Base-by-base conservation (phyloP, 2,113 vertebrate species). In the Erpornis zantholeuca region DNA sequence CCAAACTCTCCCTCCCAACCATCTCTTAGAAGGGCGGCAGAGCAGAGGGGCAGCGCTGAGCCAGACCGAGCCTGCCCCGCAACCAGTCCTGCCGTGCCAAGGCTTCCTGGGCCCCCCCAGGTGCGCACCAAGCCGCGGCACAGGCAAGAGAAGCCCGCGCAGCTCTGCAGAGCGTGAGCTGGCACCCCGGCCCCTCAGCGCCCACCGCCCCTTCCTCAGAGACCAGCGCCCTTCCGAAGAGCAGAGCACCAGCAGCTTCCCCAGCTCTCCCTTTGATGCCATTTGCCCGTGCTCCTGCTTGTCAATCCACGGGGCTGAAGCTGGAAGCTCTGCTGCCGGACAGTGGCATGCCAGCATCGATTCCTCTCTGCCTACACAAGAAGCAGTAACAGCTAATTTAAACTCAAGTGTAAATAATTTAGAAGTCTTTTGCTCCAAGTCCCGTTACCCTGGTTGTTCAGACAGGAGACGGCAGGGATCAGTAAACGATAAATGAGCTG, bases 1-100 rank as follows among this genome's bases (percentile, higher is more conserved):
- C n/a, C 49, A 4, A 24, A 27, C 1, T 0, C 10, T 29, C n/a
- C 61, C 45, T 85, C 61, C 15, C 47, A 28, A 5, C 14, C 3
- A 1, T 5, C 15, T 33, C 52, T 13, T 0, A 3, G 21, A 20
- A 3, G 7, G 3, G 59, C 38, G 0, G 17, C 28, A 1, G 49
- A 18, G 40, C 17, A 10, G 42, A 21, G 44, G 36, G 20, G 19
- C 20, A 3, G 40, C 8, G 11, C 40, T 19, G 79, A 21, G 56
- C 73, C 65, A 11, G 59, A 6, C 76, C 9, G 20, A 63, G 33
- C 73, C 81, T 12, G 19, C 57, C 7, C 28, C 1, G 1, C 27
- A 6, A 9, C 38, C 77, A 6, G 23, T 15, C 45, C 61, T 21
- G 61, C 53, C 9, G 7, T 21, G 47, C 54, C 70, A 9, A 12